Evolutionary conservation across 2,888 invertebrate species (phyloP).

Genomic region (Drosophila hamatofila): DNA sequence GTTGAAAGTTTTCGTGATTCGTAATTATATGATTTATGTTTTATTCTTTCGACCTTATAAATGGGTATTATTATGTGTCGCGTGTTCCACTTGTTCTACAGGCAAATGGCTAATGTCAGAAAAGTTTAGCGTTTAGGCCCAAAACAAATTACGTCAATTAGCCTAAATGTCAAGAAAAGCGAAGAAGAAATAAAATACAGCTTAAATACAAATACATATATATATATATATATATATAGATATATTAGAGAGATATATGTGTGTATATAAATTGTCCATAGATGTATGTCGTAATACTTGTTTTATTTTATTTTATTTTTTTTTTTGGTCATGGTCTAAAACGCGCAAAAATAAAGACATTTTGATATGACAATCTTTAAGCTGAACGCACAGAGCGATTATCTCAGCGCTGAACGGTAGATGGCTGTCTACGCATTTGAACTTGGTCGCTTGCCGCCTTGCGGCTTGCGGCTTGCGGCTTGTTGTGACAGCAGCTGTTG

Average conservation of each 20-base stretch:
- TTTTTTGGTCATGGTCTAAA: slow-evolving; percentile 63
- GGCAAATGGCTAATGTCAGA: slow-evolving; percentile 16
- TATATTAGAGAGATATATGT: not conserved
- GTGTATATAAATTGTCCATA: slow-evolving; percentile 2
- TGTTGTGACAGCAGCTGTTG: slow-evolving; percentile 33
- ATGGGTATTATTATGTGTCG: slow-evolving; percentile 19
- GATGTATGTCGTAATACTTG: slow-evolving; percentile 39
- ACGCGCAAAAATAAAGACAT: slow-evolving; percentile 65
- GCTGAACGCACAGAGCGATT: slow-evolving; percentile 26
- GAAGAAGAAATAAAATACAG: slow-evolving; percentile 2
- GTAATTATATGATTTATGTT: slow-evolving; percentile 18
- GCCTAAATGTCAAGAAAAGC: slow-evolving; percentile 43
- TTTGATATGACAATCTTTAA: slow-evolving; percentile 62
- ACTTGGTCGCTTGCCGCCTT: slow-evolving; percentile 25
- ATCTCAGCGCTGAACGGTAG: slow-evolving; percentile 22
- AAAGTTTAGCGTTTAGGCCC: slow-evolving; percentile 13
- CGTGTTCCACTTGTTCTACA: slow-evolving; percentile 28
- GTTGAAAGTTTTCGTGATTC: not conserved
- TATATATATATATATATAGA: not conserved
- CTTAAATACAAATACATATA: slow-evolving; percentile 8
- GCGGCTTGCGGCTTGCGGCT: not conserved
- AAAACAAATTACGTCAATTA: slow-evolving; percentile 49
- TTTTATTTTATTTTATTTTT: slow-evolving; percentile 33
- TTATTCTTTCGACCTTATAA: slow-evolving; percentile 14
- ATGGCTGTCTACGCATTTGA: slow-evolving; percentile 39